Base-by-base conservation (phyloP, 1,140 invertebrate species). In the Papilio dardanus region DNA sequence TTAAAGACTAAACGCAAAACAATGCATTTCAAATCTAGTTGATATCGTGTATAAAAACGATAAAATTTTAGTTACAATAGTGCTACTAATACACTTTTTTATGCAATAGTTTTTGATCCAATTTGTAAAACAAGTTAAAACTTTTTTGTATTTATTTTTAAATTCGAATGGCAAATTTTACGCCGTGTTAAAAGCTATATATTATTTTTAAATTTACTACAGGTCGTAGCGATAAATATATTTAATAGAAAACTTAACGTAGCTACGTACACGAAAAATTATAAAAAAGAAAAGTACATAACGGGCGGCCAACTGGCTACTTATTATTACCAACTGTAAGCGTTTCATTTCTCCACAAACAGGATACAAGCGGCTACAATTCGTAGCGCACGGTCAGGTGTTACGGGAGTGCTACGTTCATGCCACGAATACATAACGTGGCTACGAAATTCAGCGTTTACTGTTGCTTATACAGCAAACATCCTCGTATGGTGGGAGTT, bases 371-470 rank as follows among this genome's bases (percentile, higher is more conserved):
- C 67, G 12, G 8, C 31, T 19, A 40, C 67, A 40, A 37, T 33
- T 40, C 67, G 67, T 69, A 69, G 35, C 81, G 80, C 78, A 77
- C 75, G 80, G 42, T 35, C 79, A 85, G 83, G 83, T 85, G 82
- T 82, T 82, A 85, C 82, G 79, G 62, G 69, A 76, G 74, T 73
- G 75, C 81, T 82, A 80, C 83, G 77, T 71, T 33, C 68, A 78
- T 74, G 78, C 82, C 79, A 83, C 81, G 71, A 76, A 30, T 77
- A 77, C 78, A 79, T 76, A 74, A 3, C 73, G 42, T 37, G 33
- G 67, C 46, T 37, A 12, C 24, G 14, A 69, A 69, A 69, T 69
- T 71, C 69, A 65, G 42, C n/a, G 42, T 35, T 40, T 69, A 75
- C 31, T 58, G 66, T 71, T 50, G 69, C 71, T 58, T 46, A 37